A percentile compares a stretch with the other conserved stretches of the same genome.
phyloP scores from a whole-genome alignment of 37 sponge, comb jelly and placozoan genomes.

The Trichoplax adhaerens region DNA sequence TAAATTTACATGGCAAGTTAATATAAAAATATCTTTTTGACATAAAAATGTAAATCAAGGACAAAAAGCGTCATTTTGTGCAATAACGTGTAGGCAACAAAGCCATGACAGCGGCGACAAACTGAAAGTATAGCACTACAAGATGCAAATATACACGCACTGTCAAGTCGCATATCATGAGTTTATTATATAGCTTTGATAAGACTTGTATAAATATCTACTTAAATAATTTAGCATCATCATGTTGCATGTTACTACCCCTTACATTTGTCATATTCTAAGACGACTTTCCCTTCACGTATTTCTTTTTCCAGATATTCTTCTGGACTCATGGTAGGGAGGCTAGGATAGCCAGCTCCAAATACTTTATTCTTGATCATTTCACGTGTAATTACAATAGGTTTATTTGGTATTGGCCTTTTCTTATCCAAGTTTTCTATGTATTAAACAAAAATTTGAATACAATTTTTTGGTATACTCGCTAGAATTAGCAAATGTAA shows the following conservation, averaged over 20 bases:
- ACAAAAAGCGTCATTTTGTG: no score
- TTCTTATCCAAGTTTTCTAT: no score
- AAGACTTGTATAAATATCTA: background rate
- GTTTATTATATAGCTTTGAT: slow-evolving; percentile 8
- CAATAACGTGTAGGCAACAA: no score
- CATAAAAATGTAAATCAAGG: no score
- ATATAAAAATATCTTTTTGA: no score
- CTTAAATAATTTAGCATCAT: background rate
- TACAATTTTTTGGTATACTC: slow-evolving; percentile 21
- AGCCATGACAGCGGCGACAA: background rate
- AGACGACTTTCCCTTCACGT: slow-evolving; percentile 7
- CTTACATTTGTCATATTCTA: slow-evolving; percentile 7
- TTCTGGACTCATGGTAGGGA: slow-evolving; percentile 80
- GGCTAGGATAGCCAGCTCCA: slow-evolving; percentile 96
- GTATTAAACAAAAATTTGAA: background rate
- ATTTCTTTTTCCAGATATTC: slow-evolving; percentile 69
- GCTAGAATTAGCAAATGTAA: background rate
- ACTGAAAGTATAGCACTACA: background rate
- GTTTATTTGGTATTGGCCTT: slow-evolving; percentile 10
- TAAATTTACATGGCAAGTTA: no score
- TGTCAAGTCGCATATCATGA: slow-evolving; percentile 3
- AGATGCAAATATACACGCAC: background rate
- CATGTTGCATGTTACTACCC: slow-evolving; percentile 2
- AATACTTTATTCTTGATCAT: slow-evolving; percentile 65
- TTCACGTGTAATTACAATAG: slow-evolving; percentile 62